Percentiles rank a stretch among this genome's conserved stretches.
Evolutionary conservation across 2,113 vertebrate species (phyloP).

Genomic region (Archocentrus centrarchus): DNA sequence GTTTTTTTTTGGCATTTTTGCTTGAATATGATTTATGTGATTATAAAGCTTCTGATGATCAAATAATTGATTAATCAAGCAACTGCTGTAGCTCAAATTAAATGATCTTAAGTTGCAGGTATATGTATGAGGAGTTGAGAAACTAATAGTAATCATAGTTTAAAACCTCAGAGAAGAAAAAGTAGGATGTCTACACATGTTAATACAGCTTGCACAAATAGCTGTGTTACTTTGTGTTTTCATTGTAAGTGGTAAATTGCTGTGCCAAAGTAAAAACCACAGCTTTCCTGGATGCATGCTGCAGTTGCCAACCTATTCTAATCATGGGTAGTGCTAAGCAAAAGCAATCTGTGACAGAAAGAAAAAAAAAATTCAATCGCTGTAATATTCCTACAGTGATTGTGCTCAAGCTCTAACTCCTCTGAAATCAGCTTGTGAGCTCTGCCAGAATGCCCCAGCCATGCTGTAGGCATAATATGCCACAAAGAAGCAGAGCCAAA

Average conservation of each 20-base stretch:
- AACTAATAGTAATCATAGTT: conserved; percentile 1
- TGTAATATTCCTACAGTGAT: conserved; percentile 21
- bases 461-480: conserved; percentile 53
- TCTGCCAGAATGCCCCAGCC: conserved; percentile 44
- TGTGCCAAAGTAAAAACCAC: conserved; percentile 12
- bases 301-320: conserved; percentile 23
- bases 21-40: neutral
- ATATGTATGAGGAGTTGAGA: neutral
- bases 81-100: neutral
- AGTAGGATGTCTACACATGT: neutral
- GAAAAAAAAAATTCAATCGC: conserved; percentile 43
- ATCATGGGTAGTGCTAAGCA: conserved; percentile 34
- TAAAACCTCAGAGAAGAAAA: neutral
- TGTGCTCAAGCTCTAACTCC: conserved; percentile 11
- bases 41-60: neutral
- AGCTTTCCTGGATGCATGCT: conserved; percentile 15
- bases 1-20: neutral
- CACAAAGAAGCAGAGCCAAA: conserved; percentile 47
- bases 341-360: conserved; percentile 25
- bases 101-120: neutral
- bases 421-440: conserved; percentile 30
- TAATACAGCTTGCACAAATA: neutral
- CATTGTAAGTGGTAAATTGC: neutral
- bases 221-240: neutral
- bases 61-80: neutral